Evolutionary conservation across 2,888 invertebrate species (phyloP), one percentile per base, ranked within the genome.

Genomic region (Merodon equestris): DNA sequence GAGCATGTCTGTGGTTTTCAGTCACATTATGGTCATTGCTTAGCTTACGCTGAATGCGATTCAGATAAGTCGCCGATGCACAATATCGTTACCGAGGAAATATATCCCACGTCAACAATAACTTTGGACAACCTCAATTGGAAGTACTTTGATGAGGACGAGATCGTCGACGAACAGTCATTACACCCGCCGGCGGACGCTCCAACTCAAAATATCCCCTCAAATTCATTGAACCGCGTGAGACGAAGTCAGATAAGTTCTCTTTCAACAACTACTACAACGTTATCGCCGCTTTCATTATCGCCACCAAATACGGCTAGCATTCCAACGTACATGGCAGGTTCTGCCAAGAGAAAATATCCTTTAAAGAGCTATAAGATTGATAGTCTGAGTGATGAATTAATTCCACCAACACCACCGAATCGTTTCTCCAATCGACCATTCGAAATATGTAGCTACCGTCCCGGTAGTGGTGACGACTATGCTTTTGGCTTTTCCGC

Each of bases 361-460:
- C 56, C 51, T 1, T 53, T 56, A 19, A 18, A 61, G 3, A 12
- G 34, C 17, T 42, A 42, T 9, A 81, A 81, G 12, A 75, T 13
- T 14, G 73, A 70, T 50, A 76, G 50, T 44, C 45, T 67, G 44
- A 79, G 66, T 56, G 82, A 90, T 87, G 92, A 92, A 89, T 90
- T 92, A 89, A 91, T 91, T 88, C 91, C 92, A 84, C 91, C 91
- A 82, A 91, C 91, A 84, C 91, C 91, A 83, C 91, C 91, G 84
- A 89, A 91, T 64, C 73, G 67, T 48, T 68, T 68, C 34, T 68
- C 73, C 4, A 79, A 73, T 73, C 73, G 68, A 10, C 58, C 63
- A 14, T n/a, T 68, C 12, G 68, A 79, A 13, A 74, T 73, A 47
- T 57, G 58, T 12, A 53, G 19, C 9, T 54, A 64, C 10, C 73